Percentiles rank a stretch among this genome's conserved stretches.
Evolutionary conservation across 2,888 invertebrate genomes (phyloP).

Genomic region (Melanostoma mellinum): DNA sequence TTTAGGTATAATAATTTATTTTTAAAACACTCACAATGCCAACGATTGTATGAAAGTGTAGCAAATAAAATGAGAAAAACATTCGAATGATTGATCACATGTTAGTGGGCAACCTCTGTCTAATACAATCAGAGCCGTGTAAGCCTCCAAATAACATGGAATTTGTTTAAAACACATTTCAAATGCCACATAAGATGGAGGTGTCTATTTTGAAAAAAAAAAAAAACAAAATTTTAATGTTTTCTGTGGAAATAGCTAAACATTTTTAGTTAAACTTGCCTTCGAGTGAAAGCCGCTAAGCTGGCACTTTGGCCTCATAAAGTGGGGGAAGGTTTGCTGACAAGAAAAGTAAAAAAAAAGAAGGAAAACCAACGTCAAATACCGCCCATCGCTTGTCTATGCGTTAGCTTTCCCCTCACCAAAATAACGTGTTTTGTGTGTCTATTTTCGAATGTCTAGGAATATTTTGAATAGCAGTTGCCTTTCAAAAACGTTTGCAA

Average conservation of each 20-base stretch:
- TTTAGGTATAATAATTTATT: constrained; percentile 39
- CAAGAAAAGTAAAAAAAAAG: constrained; percentile 52
- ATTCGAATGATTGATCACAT: constrained; percentile 52
- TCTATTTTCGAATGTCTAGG: constrained; percentile 63
- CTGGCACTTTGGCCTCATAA: constrained; percentile 39
- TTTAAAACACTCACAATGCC: constrained; percentile 65
- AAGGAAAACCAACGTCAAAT: constrained; percentile 17
- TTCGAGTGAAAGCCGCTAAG: constrained; percentile 65
- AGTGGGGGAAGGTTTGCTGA: constrained; percentile 40
- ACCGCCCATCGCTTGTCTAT: constrained; percentile 31
- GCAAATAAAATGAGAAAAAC: constrained; percentile 28
- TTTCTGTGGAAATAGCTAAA: constrained; percentile 13
- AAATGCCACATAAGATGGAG: constrained; percentile 49
- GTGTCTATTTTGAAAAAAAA: constrained; percentile 36
- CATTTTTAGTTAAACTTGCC: constrained; percentile 33
- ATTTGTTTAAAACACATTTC: constrained; percentile 66
- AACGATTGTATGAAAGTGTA: constrained; percentile 62
- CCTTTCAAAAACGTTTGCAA: constrained; percentile 70
- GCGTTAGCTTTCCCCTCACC: background rate
- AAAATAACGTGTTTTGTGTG: constrained; percentile 25
- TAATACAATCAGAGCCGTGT: constrained; percentile 60
- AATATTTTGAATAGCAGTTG: constrained; percentile 53
- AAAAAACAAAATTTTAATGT: constrained; percentile 26
- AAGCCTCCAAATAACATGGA: constrained; percentile 67
- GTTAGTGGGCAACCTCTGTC: constrained; percentile 65